Evolutionary conservation across 2,888 invertebrate species (phyloP), one percentile per base, ranked within the genome.

Genomic region (Dynastes tityus): DNA sequence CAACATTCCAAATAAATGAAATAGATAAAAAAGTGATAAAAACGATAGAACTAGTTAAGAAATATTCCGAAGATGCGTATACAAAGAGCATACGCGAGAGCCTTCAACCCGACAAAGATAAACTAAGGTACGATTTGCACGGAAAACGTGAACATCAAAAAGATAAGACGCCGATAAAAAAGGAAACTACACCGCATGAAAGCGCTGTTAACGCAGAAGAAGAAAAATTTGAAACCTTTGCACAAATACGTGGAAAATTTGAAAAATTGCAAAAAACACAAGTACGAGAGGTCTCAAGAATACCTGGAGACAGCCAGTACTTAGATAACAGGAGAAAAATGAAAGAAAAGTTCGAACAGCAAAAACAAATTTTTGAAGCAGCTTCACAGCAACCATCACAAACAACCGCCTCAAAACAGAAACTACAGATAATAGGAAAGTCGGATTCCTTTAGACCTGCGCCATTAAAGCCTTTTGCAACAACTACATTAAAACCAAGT

Each of bases 1-100:
- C 75, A 40, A 77, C 80, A 11, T 71, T 78, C 27, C 78, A 80
- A 76, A 37, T 80, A 40, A 70, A 79, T 27, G 78, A 79, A 73
- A 76, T 75, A 22, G 78, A 58, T 49, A 61, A 61, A 61, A 68
- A 68, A 68, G 27, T 27, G 27, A 68, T 61, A 1, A 77, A 55
- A 61, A 68, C 68, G 4, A 61, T 61, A 32, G 77, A 67, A 45
- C 27, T 74, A 22, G 61, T 22, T 49, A 61, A 63, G 13, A 74
- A 61, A 61, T 49, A 61, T 37, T 58, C 58, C n/a, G 73, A 73
- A 45, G 16, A 16, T 45, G n/a, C 40, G 29, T 16, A 53, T 37
- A 55, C n/a, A 22, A 76, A 67, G 58, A 58, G 27, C 45, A 45
- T 22, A 40, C 77, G 51, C 27, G 27, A 45, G 9, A 11, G 9